A percentile compares a stretch with the other conserved stretches of the same genome.
Evolutionary conservation across 1,140 invertebrate species (phyloP).

Genomic region (Meteorus sp.): DNA sequence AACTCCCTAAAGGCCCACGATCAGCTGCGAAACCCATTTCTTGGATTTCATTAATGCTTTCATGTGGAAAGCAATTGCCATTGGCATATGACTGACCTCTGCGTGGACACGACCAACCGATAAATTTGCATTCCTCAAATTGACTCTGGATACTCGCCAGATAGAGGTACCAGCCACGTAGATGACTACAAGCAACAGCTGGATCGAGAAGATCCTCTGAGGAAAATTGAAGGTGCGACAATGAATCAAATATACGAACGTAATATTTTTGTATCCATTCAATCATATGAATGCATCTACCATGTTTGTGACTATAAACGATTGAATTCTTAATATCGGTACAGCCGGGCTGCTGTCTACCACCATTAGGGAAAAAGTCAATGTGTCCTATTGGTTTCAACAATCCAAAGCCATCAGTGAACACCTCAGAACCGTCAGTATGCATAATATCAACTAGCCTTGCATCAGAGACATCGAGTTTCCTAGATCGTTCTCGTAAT

Average conservation of each 20-base stretch:
- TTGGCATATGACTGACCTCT: slow-evolving; percentile 46
- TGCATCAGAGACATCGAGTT: slow-evolving; percentile 78
- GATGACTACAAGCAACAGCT: slow-evolving; percentile 73
- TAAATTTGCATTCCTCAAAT: slow-evolving; percentile 52
- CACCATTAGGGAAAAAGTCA: slow-evolving; percentile 78
- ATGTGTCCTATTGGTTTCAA: slow-evolving; percentile 65
- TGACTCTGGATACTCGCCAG: slow-evolving; percentile 68
- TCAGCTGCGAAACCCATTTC: slow-evolving; percentile 53
- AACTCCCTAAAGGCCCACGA: slow-evolving; percentile 48
- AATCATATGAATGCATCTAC: slow-evolving; percentile 25
- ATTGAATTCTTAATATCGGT: slow-evolving; percentile 58
- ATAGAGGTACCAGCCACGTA: slow-evolving; percentile 71
- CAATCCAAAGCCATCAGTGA: slow-evolving; percentile 74
- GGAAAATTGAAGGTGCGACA: slow-evolving; percentile 30
- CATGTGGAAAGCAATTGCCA: slow-evolving; percentile 57
- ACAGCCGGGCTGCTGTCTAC: slow-evolving; percentile 72
- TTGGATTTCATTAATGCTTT: slow-evolving; percentile 44
- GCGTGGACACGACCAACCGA: slow-evolving; percentile 55
- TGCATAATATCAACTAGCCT: slow-evolving; percentile 84
- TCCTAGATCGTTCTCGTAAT: slow-evolving; percentile 55
- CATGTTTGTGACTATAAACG: slow-evolving; percentile 58
- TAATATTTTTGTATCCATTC: too few species aligned
- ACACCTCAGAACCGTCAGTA: slow-evolving; percentile 68
- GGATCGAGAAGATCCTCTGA: slow-evolving; percentile 47
- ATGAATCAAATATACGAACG: too few species aligned